Evolutionary conservation across 30 jellyfish, hydroid and myxozoan genomes (phyloP).

Genomic region (Sanderia malayensis): DNA sequence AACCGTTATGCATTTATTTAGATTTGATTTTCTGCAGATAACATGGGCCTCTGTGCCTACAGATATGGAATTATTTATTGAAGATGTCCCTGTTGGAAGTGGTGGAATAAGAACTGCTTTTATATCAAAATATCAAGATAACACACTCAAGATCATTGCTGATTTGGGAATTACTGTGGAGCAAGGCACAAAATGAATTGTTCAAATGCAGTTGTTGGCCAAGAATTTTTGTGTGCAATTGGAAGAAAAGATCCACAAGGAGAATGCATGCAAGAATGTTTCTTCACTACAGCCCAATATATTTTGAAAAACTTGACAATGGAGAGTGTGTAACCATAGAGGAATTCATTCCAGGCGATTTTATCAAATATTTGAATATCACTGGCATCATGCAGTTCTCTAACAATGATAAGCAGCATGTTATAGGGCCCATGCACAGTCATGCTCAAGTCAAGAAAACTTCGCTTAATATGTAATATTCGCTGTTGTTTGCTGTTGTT

Average conservation of each 20-base stretch:
- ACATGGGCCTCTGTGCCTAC: constrained; percentile 23
- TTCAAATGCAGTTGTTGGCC: constrained; percentile 13
- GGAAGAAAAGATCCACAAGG: neutral
- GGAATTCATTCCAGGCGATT: neutral
- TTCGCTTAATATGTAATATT: no score
- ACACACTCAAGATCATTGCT: neutral
- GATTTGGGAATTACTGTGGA: neutral
- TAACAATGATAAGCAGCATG: neutral
- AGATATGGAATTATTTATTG: neutral
- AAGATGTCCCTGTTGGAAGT: constrained; percentile 8
- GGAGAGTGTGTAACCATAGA: neutral
- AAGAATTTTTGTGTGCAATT: constrained; percentile 3
- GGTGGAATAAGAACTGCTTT: constrained; percentile 22
- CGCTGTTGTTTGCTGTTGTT: no score
- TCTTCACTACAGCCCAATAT: neutral
- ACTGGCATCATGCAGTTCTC: neutral
- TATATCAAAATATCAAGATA: constrained; percentile 4
- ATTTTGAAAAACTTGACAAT: neutral
- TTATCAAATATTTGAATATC: no score
- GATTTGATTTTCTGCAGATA: constrained; percentile 6
- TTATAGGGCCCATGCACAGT: no score
- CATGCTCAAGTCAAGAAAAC: no score
- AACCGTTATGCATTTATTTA: neutral
- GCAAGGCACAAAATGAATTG: constrained; percentile 1
- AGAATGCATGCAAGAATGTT: neutral